A percentile compares a stretch with the other conserved stretches of the same genome.
Evolutionary conservation across 2,888 invertebrate species (phyloP).

Genomic region (Cistogaster globosa): DNA sequence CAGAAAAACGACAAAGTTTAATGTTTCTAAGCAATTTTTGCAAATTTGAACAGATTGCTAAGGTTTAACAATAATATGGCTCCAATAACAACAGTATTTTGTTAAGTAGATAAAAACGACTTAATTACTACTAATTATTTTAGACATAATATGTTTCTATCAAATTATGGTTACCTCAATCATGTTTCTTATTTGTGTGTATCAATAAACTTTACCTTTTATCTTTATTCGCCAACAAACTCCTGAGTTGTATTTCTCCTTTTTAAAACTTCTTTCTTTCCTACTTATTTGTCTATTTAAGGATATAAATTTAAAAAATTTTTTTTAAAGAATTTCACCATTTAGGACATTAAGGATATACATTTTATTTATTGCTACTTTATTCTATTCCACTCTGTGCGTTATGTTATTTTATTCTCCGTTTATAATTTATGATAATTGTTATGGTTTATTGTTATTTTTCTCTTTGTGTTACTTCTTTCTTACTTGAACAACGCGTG

Average conservation of each 20-base stretch:
- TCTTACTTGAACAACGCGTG: conserved; percentile 7
- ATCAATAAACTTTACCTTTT: conserved; percentile 60
- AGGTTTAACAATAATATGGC: too few species aligned
- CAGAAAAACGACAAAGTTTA: too few species aligned
- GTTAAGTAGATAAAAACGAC: too few species aligned
- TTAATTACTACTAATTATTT: too few species aligned
- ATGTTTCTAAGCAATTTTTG: too few species aligned
- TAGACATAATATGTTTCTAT: too few species aligned
- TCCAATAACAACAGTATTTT: too few species aligned
- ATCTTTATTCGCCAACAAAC: conserved; percentile 34
- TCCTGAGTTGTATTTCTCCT: too few species aligned
- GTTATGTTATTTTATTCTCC: conserved; percentile 24
- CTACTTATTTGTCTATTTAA: neutral
- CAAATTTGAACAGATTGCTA: too few species aligned
- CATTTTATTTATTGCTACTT: conserved; percentile 55
- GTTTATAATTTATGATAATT: conserved; percentile 65
- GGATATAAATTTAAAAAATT: too few species aligned
- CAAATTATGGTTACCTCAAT: too few species aligned
- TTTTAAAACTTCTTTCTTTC: neutral
- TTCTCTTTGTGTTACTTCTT: too few species aligned
- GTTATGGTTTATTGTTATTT: neutral
- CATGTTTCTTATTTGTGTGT: neutral
- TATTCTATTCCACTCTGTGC: conserved; percentile 22
- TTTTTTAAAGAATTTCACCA: conserved; percentile 14
- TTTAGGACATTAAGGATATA: conserved; percentile 40